A percentile compares a stretch with the other conserved stretches of the same genome.
These are phyloP conservation scores for Buathra laborator DNA, from an alignment of 2,888 invertebrate species.

Conservation along the genomic window DNA sequence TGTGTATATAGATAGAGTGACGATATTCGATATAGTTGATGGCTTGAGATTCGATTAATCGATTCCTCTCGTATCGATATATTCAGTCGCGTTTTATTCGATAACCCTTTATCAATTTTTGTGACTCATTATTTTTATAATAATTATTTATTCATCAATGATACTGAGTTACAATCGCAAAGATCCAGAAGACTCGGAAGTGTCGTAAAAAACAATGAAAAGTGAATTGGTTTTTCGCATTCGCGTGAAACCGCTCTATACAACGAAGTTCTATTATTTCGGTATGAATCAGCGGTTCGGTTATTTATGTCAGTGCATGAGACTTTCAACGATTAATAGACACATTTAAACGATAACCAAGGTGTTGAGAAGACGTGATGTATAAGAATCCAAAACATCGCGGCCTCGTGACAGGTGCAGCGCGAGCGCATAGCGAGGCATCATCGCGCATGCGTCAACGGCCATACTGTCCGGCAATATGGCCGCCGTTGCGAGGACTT, in stretches of 20 bases:
- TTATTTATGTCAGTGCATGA: background rate
- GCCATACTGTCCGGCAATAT: slow-evolving; percentile 77
- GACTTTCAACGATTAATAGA: background rate
- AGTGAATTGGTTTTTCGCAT: background rate
- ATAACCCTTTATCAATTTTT: background rate
- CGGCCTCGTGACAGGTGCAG: slow-evolving; percentile 40
- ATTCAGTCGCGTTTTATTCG: background rate
- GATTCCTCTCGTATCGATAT: slow-evolving; percentile 2
- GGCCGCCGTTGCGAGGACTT: slow-evolving; percentile 78
- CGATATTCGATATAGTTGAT: slow-evolving; percentile 2
- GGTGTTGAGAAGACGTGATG: background rate
- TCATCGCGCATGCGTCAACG: slow-evolving; percentile 46
- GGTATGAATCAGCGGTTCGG: background rate
- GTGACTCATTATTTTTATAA: background rate
- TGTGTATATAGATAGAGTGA: slow-evolving; percentile 5
- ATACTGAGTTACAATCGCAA: background rate
- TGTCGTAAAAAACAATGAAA: background rate
- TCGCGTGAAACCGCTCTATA: background rate
- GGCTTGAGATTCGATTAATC: slow-evolving; percentile 1
- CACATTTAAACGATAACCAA: background rate
- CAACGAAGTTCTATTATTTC: background rate
- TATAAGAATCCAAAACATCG: slow-evolving; percentile 7
- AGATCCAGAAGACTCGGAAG: background rate
- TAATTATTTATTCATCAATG: background rate
- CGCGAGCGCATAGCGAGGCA: background rate